Evolutionary conservation across 2,888 invertebrate genomes (phyloP), one percentile per base, ranked within the genome.

Genomic region (Troides aeacus): DNA sequence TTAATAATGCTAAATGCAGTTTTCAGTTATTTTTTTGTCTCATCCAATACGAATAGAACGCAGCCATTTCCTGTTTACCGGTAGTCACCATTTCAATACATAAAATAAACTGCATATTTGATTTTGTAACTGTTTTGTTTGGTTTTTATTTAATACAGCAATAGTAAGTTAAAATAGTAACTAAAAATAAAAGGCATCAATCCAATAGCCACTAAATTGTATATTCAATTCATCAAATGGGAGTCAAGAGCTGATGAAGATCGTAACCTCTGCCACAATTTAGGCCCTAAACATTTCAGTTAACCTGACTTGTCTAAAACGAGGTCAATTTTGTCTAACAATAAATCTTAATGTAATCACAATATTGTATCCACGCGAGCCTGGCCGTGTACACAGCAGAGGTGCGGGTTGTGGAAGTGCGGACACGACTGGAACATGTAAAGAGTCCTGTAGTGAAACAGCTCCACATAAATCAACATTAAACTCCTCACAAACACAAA

Each of bases 191-290:
- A 67, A 70, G 64, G 66, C 66, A 57, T 67, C 39, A 64, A 60
- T 66, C 59, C 70, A 64, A 66, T 64, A 67, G 70, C 66, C 64
- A 67, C 63, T 67, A 60, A 66, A 67, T 46, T 66, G 66, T 70
- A 63, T 70, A 53, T 66, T 63, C 46, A 62, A 66, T 50, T 63
- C 53, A 58, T 57, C 53, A 63, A 62, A 62, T 65, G 50, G 50
- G 58, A 58, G 57, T 60, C 30, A 56, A 70, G 59, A 67, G 64
- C 66, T 60, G n/a, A 60, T 53, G 42, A 62, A 50, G 58, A 59
- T 63, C 62, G 58, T 50, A 42, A 66, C 42, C 53, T 53, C 24
- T 67, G 63, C 70, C 50, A 64, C 18, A 67, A 61, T 70, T 60
- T 67, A 70, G 60, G 66, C 65, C 59, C 70, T 62, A 62, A 62